phyloP scores from a whole-genome alignment of 1,140 invertebrate species.

The Rhizoglyphus robini region DNA sequence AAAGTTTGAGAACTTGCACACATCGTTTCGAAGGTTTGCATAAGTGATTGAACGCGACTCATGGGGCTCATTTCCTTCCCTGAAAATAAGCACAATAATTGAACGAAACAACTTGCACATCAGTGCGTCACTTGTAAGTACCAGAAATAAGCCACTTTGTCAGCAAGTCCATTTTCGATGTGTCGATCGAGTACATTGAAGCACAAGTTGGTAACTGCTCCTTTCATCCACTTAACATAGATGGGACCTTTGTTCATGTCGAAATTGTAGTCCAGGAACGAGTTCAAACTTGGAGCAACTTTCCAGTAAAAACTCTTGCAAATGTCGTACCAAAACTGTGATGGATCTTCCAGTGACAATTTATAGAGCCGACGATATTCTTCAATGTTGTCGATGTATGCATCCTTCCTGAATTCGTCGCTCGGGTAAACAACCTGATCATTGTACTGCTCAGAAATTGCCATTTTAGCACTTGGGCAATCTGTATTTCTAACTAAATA shows the following conservation, averaged over 20 bases:
- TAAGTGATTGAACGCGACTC: constrained; percentile 80
- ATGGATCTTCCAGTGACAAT: constrained; percentile 67
- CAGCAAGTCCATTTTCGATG: constrained; percentile 64
- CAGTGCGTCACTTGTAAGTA: constrained; percentile 43
- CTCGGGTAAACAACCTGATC: constrained; percentile 17
- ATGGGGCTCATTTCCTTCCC: constrained; percentile 89
- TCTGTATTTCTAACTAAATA: too few species aligned
- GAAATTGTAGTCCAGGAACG: constrained; percentile 83
- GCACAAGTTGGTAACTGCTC: constrained; percentile 82
- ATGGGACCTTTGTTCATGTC: constrained; percentile 73
- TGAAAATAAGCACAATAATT: constrained; percentile 26
- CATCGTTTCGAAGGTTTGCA: constrained; percentile 66
- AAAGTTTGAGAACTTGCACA: constrained; percentile 85
- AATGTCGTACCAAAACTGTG: constrained; percentile 75
- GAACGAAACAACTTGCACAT: not conserved
- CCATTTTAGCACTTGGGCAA: constrained; percentile 12
- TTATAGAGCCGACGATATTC: constrained; percentile 71
- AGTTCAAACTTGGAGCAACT: constrained; percentile 44
- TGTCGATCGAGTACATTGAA: constrained; percentile 88
- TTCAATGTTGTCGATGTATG: constrained; percentile 55
- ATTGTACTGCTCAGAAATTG: constrained; percentile 13
- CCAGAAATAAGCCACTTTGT: constrained; percentile 89
- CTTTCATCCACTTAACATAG: constrained; percentile 83
- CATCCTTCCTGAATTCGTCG: constrained; percentile 27
- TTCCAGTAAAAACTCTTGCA: constrained; percentile 83